Conservation (phyloP, 2,888 invertebrate species). For the Cephus pygmeus region DNA sequence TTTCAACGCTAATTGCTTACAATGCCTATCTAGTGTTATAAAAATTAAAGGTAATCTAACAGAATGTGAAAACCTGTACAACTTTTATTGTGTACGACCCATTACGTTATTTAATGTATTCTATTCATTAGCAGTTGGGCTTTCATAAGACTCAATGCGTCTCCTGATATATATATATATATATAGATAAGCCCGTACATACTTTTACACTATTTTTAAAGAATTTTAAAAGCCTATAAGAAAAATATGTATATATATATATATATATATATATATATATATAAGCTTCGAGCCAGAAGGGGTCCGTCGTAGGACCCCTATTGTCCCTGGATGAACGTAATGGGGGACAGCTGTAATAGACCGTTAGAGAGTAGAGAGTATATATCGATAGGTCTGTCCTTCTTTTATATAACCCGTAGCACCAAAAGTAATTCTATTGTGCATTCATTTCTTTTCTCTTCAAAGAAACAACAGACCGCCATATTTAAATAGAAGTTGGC, state of each 20-base stretch:
- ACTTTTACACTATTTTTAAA: neutral
- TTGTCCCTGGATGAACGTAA: constrained; percentile 34
- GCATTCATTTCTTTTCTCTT: neutral
- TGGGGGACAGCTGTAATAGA: constrained; percentile 50
- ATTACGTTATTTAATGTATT: neutral
- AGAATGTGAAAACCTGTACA: neutral
- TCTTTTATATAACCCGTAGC: neutral
- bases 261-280: neutral
- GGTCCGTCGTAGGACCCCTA: constrained; percentile 39
- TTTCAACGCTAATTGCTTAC: neutral
- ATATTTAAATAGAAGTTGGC: neutral
- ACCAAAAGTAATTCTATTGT: neutral
- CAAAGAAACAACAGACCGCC: neutral
- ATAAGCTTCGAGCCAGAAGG: neutral
- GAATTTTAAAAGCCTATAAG: neutral
- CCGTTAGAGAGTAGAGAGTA: constrained; percentile 38
- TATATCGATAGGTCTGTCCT: neutral
- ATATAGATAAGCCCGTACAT: neutral
- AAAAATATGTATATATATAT: neutral
- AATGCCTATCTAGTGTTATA: neutral
- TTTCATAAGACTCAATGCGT: neutral
- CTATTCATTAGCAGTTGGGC: neutral
- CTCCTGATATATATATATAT: neutral
- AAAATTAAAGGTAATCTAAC: neutral
- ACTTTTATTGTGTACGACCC: neutral